Base-by-base conservation (phyloP, 2,113 vertebrate genomes). In the Phylloscopus trochiloides region DNA sequence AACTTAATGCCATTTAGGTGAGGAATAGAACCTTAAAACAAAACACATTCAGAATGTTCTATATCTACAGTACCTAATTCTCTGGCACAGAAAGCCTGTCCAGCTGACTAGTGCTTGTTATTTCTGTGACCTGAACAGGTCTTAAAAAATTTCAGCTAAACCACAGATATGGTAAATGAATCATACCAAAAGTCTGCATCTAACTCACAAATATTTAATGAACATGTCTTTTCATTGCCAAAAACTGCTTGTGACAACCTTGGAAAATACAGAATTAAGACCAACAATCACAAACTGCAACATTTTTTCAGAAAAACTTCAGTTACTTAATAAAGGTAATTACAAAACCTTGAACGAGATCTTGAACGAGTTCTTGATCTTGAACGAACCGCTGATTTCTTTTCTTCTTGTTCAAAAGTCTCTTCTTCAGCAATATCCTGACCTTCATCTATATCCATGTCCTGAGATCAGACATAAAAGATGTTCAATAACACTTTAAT, bases 401-500 rank as follows among this genome's bases (percentile, higher is more conserved):
- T 99, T 80, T 99, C 98, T 57, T 99, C 99, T 40, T 98, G 97
- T 72, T 99, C 99, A 97, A 99, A 99, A 81, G 98, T 97, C 88
- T 99, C 99, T 91, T 99, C 99, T 86, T 99, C 99, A 89, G 98
- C 98, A 66, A 98, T 98, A 85, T 99, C 99, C 24, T 99, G 99
- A 51, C 98, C 99, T 97, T 99, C 99, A 48, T 99, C 99, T 83
- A 99, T 98, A 86, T 99, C 99, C 99, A 99, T 99, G 80, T 99
- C 99, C 98, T 98, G 80, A 61, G 22, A 86, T 92, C 7, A 89
- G 38, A 97, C 52, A 96, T 54, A 81, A 86, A 63, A 14, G 15
- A 43, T 22, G 12, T 29, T 90, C 40, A 87, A 1, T 31, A 47
- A 83, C 9, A 66, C 34, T 50, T 25, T 83, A 88, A 88, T 18